phyloP scores from a whole-genome alignment of 2,113 vertebrate genomes.

The Notarius lentiginosus region DNA sequence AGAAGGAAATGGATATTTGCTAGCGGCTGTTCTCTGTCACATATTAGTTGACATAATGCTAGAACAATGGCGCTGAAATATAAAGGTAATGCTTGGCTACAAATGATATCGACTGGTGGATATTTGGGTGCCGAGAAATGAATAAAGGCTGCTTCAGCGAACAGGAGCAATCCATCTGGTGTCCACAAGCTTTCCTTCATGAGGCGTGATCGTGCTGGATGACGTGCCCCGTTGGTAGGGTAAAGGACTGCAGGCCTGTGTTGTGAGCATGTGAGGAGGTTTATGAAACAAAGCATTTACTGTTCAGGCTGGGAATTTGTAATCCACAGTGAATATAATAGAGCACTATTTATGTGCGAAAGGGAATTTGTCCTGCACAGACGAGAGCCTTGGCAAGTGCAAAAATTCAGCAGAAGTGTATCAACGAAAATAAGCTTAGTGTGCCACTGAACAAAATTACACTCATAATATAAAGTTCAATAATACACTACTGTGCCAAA shows the following conservation, averaged over 20 bases:
- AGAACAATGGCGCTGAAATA: not conserved
- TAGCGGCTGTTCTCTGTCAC: constrained; percentile 2
- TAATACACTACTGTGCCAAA: not conserved
- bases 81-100: not conserved
- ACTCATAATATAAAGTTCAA: not conserved
- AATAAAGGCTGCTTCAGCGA: not conserved
- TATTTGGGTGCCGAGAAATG: not conserved
- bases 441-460: not conserved
- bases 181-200: constrained; percentile 8
- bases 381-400: not conserved
- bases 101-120: not conserved
- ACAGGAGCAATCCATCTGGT: not conserved
- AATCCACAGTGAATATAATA: constrained; percentile 20
- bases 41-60: constrained; percentile 15
- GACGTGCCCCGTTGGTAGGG: not conserved
- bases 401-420: not conserved
- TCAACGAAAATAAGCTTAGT: not conserved
- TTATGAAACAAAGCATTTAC: constrained; percentile 28
- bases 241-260: not conserved
- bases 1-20: constrained; percentile 31
- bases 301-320: constrained; percentile 32
- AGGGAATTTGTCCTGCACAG: constrained; percentile 16
- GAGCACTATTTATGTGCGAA: constrained; percentile 2
- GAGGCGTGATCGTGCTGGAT: constrained; percentile 4
- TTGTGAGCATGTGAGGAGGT: constrained; percentile 2